phyloP scores from a whole-genome alignment of 2,888 invertebrate species.

The Rosalia funebris region DNA sequence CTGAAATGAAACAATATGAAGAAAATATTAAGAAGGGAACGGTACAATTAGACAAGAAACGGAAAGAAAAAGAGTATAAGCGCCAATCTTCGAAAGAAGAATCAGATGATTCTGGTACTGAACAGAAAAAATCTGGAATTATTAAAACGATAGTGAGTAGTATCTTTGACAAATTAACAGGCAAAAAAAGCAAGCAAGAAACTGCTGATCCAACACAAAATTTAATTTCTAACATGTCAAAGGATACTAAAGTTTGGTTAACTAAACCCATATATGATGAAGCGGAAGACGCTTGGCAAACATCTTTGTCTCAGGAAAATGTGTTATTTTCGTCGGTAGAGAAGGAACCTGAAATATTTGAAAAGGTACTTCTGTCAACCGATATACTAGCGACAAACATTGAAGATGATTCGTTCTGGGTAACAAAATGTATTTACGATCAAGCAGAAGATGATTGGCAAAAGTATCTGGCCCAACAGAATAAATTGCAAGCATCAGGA shows the following conservation, averaged over 20 bases:
- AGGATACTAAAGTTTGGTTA: conserved; percentile 70
- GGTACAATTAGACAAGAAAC: conserved; percentile 22
- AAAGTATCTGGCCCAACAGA: conserved; percentile 35
- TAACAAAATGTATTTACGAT: conserved; percentile 70
- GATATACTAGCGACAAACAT: conserved; percentile 49
- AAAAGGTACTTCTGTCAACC: neutral
- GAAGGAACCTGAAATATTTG: neutral
- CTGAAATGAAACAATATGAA: conserved; percentile 10
- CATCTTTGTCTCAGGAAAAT: conserved; percentile 23
- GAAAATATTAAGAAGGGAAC: conserved; percentile 19
- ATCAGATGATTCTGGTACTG: conserved; percentile 20
- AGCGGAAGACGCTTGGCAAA: conserved; percentile 70
- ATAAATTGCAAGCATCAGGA: conserved; percentile 43
- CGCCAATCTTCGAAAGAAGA: conserved; percentile 36
- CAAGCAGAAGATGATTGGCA: conserved; percentile 72
- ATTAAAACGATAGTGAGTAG: conserved; percentile 53
- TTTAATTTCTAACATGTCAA: conserved; percentile 30
- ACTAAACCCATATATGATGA: conserved; percentile 72
- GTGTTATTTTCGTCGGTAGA: too few relatives aligned
- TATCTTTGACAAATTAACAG: conserved; percentile 51
- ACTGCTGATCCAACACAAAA: conserved; percentile 47
- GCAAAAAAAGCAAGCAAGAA: conserved; percentile 55
- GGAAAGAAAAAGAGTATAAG: conserved; percentile 40
- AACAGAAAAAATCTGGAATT: conserved; percentile 48
- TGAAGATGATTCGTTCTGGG: conserved; percentile 70